Conservation (phyloP, 2,888 invertebrate species). For the Steinernema carpocapsae region DNA sequence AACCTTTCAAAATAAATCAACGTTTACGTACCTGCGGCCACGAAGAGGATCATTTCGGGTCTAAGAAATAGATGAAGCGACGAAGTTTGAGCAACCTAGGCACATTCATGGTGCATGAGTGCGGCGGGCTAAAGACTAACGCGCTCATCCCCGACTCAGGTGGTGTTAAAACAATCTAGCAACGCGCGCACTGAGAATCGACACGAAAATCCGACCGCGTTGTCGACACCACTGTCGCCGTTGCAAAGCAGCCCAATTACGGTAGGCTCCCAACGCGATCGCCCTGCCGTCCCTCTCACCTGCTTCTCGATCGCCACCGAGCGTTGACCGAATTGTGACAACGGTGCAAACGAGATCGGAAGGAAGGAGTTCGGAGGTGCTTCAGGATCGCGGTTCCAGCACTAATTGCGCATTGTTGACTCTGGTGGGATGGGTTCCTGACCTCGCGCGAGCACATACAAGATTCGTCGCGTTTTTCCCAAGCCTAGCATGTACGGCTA, state of each 20-base stretch:
- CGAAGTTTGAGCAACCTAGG: slow-evolving; percentile 6
- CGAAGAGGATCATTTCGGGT: neutral
- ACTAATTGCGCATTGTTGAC: no score
- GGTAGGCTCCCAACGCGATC: slow-evolving; percentile 5
- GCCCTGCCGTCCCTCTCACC: neutral
- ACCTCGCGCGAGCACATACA: no score
- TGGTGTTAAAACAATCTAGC: neutral
- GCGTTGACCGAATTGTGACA: neutral
- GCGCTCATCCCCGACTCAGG: slow-evolving; percentile 15
- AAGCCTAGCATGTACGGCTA: no score
- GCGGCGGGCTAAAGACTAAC: slow-evolving; percentile 14
- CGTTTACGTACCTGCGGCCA: slow-evolving; percentile 4
- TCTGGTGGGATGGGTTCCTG: no score
- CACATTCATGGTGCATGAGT: neutral
- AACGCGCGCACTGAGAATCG: neutral
- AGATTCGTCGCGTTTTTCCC: no score
- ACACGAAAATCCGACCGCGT: slow-evolving; percentile 35
- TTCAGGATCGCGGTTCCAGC: no score
- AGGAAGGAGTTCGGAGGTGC: neutral
- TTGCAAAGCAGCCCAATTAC: slow-evolving; percentile 10
- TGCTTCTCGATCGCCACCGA: neutral
- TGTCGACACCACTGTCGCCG: neutral
- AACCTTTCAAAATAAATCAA: no score
- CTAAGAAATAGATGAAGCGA: neutral
- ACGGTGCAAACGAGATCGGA: neutral